A percentile compares a stretch with the other conserved stretches of the same genome.
Conservation (phyloP, 2,797 vertebrate genomes). For the Mycteria americana region DNA sequence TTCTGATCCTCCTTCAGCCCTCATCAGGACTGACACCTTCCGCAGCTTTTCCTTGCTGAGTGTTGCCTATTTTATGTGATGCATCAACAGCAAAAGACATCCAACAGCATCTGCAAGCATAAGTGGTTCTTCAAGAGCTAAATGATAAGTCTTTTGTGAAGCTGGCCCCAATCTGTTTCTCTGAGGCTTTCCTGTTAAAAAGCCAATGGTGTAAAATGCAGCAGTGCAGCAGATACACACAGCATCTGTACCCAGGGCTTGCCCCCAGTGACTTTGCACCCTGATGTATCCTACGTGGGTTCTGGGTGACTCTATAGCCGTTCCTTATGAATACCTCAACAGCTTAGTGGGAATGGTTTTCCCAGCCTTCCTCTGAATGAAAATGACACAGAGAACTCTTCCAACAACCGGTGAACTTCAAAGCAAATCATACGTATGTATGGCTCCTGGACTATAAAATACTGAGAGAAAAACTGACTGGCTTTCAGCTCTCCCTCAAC, state of each 20-base stretch:
- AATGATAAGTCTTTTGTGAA: not conserved
- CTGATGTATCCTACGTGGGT: not conserved
- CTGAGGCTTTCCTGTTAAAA: not conserved
- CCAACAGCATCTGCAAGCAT: not conserved
- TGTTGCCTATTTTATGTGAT: not conserved
- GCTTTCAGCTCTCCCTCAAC: not conserved
- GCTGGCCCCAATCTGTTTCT: not conserved
- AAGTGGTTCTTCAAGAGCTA: not conserved
- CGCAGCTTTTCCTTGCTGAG: not conserved
- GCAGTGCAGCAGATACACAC: not conserved
- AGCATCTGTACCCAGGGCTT: not conserved
- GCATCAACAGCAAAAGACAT: not conserved
- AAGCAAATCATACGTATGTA: not conserved
- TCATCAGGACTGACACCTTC: not conserved
- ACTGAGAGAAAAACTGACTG: not conserved
- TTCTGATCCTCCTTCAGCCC: not conserved
- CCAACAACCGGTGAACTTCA: not conserved
- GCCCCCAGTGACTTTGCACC: not conserved
- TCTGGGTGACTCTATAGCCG: not conserved
- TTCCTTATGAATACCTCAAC: not conserved
- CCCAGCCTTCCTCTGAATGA: not conserved
- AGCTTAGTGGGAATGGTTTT: not conserved
- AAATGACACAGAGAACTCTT: not conserved
- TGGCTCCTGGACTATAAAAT: not conserved
- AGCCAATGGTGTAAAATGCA: not conserved